A percentile compares a stretch with the other conserved stretches of the same genome.
Conservation (phyloP, 2,797 vertebrate genomes). For the Sebastolobus altivelis region DNA sequence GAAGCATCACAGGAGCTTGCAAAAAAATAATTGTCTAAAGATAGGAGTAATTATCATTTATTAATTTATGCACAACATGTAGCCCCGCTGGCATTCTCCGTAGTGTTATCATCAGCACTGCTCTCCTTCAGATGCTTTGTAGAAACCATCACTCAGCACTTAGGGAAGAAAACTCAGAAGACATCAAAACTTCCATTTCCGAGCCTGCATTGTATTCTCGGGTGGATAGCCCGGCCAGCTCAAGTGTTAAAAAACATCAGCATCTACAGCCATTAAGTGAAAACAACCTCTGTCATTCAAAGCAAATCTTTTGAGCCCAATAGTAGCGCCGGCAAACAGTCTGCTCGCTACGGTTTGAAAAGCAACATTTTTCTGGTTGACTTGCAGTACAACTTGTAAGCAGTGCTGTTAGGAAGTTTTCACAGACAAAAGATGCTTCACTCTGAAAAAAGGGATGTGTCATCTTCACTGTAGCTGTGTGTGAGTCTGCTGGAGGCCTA, state of each 20-base stretch:
- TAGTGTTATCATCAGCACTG: slow-evolving; percentile 25
- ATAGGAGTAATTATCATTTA: slow-evolving; percentile 60
- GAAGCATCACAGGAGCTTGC: slow-evolving; percentile 51
- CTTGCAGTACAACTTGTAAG: slow-evolving; percentile 1
- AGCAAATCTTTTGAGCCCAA: slow-evolving; percentile 21
- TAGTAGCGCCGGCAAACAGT: not conserved
- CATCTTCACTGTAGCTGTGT: slow-evolving; percentile 13
- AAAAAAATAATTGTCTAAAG: slow-evolving; percentile 60
- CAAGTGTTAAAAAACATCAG: slow-evolving; percentile 9
- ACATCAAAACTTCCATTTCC: slow-evolving; percentile 6
- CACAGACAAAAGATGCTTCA: slow-evolving; percentile 26
- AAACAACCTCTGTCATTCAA: slow-evolving; percentile 33
- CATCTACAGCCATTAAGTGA: slow-evolving; percentile 11
- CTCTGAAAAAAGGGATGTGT: slow-evolving; percentile 12
- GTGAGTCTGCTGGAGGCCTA: not conserved
- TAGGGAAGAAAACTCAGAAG: not conserved
- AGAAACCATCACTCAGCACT: slow-evolving; percentile 43
- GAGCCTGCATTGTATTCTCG: not conserved
- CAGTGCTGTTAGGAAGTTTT: not conserved
- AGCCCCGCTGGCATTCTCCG: slow-evolving; percentile 28
- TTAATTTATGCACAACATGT: slow-evolving; percentile 54
- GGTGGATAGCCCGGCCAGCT: not conserved
- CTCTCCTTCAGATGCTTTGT: slow-evolving; percentile 21
- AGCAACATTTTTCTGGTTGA: slow-evolving; percentile 34
- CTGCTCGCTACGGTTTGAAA: slow-evolving; percentile 10